phyloP scores from a whole-genome alignment of 2,797 vertebrate genomes.

The Pangasius krempfi region DNA sequence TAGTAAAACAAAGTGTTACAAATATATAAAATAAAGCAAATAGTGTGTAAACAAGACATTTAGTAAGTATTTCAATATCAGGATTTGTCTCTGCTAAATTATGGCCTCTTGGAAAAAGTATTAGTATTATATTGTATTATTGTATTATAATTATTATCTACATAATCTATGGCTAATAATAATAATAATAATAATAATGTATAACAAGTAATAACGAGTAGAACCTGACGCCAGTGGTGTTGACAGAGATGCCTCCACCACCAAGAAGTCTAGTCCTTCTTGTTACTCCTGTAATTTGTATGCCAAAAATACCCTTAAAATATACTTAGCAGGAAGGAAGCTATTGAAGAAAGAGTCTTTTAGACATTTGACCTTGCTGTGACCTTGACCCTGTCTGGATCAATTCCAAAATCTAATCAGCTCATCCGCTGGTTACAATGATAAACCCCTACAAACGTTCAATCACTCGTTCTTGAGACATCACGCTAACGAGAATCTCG shows the following conservation, averaged over 20 bases:
- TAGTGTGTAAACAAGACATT: not conserved
- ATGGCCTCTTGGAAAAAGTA: not conserved
- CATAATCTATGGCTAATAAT: not conserved
- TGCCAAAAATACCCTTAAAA: not conserved
- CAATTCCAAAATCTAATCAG: not conserved
- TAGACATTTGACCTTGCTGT: not conserved
- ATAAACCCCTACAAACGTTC: not conserved
- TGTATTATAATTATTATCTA: not conserved
- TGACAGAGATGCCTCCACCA: not conserved
- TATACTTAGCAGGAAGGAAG: not conserved
- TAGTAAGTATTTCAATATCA: not conserved
- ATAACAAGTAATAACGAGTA: not conserved
- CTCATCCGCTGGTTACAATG: not conserved
- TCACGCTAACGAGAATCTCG: not conserved
- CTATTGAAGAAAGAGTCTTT: not conserved
- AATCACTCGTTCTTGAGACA: not conserved
- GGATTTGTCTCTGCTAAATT: not conserved
- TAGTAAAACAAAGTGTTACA: too few relatives aligned
- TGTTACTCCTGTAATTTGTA: not conserved
- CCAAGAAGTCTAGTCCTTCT: not conserved
- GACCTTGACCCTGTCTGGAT: not conserved
- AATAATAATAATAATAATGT: not conserved
- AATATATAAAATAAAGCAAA: not conserved
- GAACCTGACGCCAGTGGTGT: not conserved
- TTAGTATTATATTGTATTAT: too few relatives aligned